Base-by-base conservation (phyloP, 2,888 invertebrate genomes). In the Oscheius myriophilus region DNA sequence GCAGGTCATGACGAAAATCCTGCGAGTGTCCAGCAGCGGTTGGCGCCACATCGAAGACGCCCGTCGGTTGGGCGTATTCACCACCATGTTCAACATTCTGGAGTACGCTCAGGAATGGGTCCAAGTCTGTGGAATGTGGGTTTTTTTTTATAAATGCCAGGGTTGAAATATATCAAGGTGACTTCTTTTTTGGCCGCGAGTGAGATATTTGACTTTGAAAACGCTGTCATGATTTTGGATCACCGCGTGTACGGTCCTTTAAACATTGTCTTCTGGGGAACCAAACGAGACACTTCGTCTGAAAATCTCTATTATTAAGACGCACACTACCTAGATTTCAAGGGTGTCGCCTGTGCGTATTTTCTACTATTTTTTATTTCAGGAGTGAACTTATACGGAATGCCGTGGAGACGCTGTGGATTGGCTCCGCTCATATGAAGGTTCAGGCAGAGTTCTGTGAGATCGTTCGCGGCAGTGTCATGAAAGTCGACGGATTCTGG, bases 31-130 rank as follows among this genome's bases (percentile, higher is more conserved):
- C 1, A 64, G 55, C 12, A 54, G 25, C 42, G 61, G 59, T 74
- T 97, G 96, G 96, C 89, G 91, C 59, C 94, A 96, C 0, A 93
- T 96, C 0, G 93, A 94, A 86, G 92, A 94, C 80, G 90, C 96
- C 39, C 88, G 93, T 71, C 91, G 92, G 82, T 89, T 96, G 42
- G 94, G 94, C 3, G 94, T 94, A 0, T 91, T 90, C 2, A 82
- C 83, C 0, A 89, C 94, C 62, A 89, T 96, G 33, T 89, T 95
- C 72, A 92, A 93, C 87, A 92, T 96, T 4, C 92, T 96, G 23
- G 63, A 69, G 11, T 21, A 57, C 21, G 45, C 68, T 1, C 49
- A 51, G 21, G 75, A 75, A 21, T 77, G 75, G 75, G 51, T 45
- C 43, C 41, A 39, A 26, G 26, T 16, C 25, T 21, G 23, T 41